These are phyloP conservation scores for Tenthredo distinguenda DNA, from an alignment of 2,888 invertebrate species.

Conservation along the genomic window DNA sequence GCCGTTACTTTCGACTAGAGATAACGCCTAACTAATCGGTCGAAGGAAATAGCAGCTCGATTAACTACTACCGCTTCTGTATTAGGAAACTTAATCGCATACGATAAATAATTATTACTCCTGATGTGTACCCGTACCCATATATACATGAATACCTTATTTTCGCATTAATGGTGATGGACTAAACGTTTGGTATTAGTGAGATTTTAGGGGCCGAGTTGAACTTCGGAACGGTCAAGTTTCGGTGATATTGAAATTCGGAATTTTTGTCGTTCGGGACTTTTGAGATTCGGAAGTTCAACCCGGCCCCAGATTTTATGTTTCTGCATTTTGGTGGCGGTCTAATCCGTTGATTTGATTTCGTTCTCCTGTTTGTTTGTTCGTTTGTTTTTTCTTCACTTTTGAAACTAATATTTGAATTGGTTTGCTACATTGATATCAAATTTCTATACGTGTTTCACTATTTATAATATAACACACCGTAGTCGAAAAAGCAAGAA, in stretches of 20 bases:
- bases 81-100: neutral
- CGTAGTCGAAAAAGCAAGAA: neutral
- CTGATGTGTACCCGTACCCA: conserved; percentile 4
- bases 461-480: neutral
- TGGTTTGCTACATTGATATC: neutral
- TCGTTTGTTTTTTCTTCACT: neutral
- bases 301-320: conserved; percentile 1
- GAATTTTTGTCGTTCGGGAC: too few relatives aligned
- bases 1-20: neutral
- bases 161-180: conserved; percentile 41
- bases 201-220: neutral
- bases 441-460: conserved; percentile 9
- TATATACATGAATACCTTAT: neutral
- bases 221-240: too few relatives aligned
- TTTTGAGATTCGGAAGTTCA: too few relatives aligned
- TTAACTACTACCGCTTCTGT: neutral
- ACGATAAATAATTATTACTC: neutral
- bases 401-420: neutral
- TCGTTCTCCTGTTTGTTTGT: conserved; percentile 10
- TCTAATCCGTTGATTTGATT: neutral
- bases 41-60: neutral
- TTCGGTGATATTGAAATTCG: too few relatives aligned
- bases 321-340: conserved; percentile 42
- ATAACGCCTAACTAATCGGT: neutral
- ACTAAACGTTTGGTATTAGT: conserved; percentile 43